These are phyloP conservation scores for Capreolus pygargus DNA, from an alignment of 2,113 vertebrate genomes.

Conservation along the genomic window DNA sequence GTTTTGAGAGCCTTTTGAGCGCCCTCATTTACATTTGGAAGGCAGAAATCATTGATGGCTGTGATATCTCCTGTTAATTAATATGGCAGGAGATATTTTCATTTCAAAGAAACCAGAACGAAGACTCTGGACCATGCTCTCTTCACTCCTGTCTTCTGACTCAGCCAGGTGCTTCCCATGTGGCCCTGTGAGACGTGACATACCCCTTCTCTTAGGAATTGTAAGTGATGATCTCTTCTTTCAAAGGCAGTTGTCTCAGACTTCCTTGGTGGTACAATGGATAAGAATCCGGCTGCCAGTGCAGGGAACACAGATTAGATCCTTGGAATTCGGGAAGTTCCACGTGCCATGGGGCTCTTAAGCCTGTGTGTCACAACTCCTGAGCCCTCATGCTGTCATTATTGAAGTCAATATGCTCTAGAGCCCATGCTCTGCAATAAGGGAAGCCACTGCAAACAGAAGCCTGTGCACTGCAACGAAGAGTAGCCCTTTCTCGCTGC, in stretches of 20 bases:
- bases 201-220: neutral
- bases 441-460: neutral
- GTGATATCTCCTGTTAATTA: neutral
- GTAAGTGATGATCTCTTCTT: neutral
- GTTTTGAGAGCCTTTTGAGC: neutral
- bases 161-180: accelerated
- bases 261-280: neutral
- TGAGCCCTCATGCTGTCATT: neutral
- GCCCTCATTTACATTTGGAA: neutral
- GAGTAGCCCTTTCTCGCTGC: neutral
- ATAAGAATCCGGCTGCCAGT: neutral
- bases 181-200: neutral
- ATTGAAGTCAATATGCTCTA: neutral
- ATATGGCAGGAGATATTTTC: neutral
- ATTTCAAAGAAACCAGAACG: neutral
- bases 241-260: neutral
- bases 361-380: neutral
- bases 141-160: neutral
- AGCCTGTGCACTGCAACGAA: neutral
- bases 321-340: neutral
- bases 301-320: neutral
- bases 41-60: neutral
- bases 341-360: neutral
- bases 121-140: no score
- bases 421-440: neutral